Percentiles rank a stretch among this genome's conserved stretches.
Evolutionary conservation across 2,797 vertebrate species (phyloP).

Genomic region (Anguilla marmorata): DNA sequence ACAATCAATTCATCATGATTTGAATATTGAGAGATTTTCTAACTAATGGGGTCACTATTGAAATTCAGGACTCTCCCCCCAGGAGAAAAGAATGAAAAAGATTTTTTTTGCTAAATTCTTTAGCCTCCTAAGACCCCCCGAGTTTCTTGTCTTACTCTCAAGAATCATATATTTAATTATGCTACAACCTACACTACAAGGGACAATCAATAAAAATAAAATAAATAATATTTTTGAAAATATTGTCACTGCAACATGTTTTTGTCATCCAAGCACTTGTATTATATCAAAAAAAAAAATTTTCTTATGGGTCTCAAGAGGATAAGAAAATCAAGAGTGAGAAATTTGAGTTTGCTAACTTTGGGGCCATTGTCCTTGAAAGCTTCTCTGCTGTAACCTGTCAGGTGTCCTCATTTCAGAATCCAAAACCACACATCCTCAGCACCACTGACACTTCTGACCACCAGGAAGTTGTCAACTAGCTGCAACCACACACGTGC

Average conservation of each 20-base stretch:
- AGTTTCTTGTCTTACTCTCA: background rate
- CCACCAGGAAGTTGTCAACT: conserved; percentile 35
- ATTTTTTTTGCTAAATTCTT: background rate
- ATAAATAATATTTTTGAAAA: background rate
- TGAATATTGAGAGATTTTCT: conserved; percentile 19
- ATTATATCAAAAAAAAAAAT: background rate
- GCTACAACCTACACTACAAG: background rate
- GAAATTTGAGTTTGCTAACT: background rate
- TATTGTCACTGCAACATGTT: background rate
- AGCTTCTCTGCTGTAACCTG: conserved; percentile 36
- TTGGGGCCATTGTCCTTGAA: conserved; percentile 33
- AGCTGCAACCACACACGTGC: conserved; percentile 34
- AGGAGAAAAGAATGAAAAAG: conserved; percentile 10
- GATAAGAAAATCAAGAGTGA: background rate
- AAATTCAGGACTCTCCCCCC: conserved; percentile 27
- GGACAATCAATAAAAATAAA: background rate
- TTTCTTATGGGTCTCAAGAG: background rate
- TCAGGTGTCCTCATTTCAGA: conserved; percentile 28
- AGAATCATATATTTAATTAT: background rate
- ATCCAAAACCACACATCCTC: conserved; percentile 27
- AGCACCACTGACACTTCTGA: conserved; percentile 37
- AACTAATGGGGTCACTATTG: conserved; percentile 17
- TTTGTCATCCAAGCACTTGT: background rate
- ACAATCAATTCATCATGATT: conserved; percentile 36
- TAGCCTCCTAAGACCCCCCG: background rate